Conservation (phyloP, 1,140 invertebrate genomes). For the Drosophila azteca region DNA sequence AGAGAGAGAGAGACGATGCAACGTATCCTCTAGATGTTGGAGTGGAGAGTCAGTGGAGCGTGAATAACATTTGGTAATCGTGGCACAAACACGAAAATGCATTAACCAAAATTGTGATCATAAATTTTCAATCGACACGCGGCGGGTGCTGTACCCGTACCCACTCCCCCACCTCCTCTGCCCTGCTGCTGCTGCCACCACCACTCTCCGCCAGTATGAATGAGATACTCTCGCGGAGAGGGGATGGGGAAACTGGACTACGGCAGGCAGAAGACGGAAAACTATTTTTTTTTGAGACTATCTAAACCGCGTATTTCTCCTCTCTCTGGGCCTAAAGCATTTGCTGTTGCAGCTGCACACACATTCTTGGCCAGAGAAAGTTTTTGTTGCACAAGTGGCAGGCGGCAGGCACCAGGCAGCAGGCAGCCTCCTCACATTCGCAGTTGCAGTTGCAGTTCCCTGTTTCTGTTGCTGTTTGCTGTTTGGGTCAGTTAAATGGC, state of each 20-base stretch:
- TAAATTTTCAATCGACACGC: conserved; percentile 82
- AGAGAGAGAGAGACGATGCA: neutral
- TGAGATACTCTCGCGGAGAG: conserved; percentile 49
- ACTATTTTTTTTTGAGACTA: conserved; percentile 35
- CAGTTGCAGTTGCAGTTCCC: conserved; percentile 48
- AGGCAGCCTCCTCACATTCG: conserved; percentile 29
- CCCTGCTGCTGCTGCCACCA: neutral
- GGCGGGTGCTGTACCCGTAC: conserved; percentile 71
- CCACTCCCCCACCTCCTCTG: too few relatives aligned
- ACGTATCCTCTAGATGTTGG: conserved; percentile 24
- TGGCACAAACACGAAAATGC: conserved; percentile 82
- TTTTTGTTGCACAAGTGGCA: conserved; percentile 62
- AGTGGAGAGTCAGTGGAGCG: conserved; percentile 69
- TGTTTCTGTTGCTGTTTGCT: conserved; percentile 30
- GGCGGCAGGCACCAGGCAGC: conserved; percentile 60
- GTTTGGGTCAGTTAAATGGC: conserved; percentile 69
- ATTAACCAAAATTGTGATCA: conserved; percentile 83
- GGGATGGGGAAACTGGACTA: conserved; percentile 62
- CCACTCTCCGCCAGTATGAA: conserved; percentile 48
- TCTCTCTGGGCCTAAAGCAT: conserved; percentile 27
- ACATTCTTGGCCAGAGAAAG: conserved; percentile 79
- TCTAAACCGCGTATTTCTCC: conserved; percentile 32
- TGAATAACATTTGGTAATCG: conserved; percentile 83
- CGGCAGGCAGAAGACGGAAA: conserved; percentile 39
- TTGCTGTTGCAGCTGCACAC: conserved; percentile 73